Percentiles rank a stretch among this genome's conserved stretches.
Conservation (phyloP, 2,888 invertebrate genomes). For the Tigriopus californicus region DNA sequence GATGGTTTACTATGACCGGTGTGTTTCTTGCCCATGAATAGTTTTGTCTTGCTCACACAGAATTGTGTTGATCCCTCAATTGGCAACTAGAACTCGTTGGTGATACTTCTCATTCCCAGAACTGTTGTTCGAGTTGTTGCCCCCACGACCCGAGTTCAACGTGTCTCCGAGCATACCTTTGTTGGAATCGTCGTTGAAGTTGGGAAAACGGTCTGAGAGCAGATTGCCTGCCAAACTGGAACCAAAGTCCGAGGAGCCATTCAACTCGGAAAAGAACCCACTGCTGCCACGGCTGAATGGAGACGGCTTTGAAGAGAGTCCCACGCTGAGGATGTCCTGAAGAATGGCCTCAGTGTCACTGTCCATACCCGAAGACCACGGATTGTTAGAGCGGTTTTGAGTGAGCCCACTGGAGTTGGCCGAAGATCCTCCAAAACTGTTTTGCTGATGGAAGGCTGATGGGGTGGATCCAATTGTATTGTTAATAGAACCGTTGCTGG, state of each 20-base stretch:
- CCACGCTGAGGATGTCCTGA: slow-evolving; percentile 4
- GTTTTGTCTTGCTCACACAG: no score
- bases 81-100: background rate
- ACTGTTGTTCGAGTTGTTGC: no score
- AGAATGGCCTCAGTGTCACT: slow-evolving; percentile 3
- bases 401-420: background rate
- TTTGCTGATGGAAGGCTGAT: background rate
- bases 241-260: no score
- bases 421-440: background rate
- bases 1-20: no score
- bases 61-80: background rate
- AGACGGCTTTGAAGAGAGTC: background rate
- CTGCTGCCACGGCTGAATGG: no score
- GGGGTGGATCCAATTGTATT: background rate
- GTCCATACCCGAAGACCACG: background rate
- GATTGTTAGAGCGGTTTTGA: background rate
- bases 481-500: background rate
- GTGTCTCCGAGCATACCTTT: no score
- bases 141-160: no score
- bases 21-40: no score
- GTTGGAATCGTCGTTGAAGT: no score
- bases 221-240: no score
- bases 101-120: background rate
- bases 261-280: no score
- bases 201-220: no score